A percentile compares a stretch with the other conserved stretches of the same genome.
phyloP scores from a whole-genome alignment of 2,888 invertebrate genomes.

The Ectemnius lituratus region DNA sequence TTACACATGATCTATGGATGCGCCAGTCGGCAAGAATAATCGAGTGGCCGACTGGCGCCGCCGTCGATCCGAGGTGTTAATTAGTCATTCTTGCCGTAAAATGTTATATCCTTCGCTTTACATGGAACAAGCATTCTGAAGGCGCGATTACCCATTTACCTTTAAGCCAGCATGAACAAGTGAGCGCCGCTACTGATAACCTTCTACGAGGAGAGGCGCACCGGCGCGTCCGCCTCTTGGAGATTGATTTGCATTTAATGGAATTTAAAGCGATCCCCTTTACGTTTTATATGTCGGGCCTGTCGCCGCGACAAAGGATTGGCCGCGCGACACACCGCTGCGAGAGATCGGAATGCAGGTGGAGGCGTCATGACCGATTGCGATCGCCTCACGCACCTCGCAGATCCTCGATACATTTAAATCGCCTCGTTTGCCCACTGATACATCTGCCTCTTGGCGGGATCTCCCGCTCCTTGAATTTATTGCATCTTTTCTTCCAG shows the following conservation, averaged over 20 bases:
- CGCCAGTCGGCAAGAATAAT: not conserved
- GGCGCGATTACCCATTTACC: not conserved
- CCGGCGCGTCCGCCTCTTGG: not conserved
- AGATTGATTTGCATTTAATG: slow-evolving; percentile 23
- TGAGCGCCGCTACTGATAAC: slow-evolving; percentile 3
- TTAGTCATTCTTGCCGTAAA: slow-evolving; percentile 3
- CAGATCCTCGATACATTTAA: slow-evolving; percentile 67
- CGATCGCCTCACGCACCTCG: slow-evolving; percentile 60
- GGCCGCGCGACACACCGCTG: slow-evolving; percentile 38
- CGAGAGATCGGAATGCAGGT: slow-evolving; percentile 50
- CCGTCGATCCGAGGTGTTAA: slow-evolving; percentile 4
- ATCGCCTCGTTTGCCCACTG: slow-evolving; percentile 60
- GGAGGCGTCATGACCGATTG: slow-evolving; percentile 61
- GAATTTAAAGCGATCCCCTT: slow-evolving; percentile 30
- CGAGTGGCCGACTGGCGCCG: not conserved
- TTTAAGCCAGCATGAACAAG: not conserved
- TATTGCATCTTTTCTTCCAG: too few species aligned
- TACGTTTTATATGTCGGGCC: slow-evolving; percentile 32
- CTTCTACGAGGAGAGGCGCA: not conserved
- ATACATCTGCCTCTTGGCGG: slow-evolving; percentile 17
- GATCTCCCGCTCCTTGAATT: not conserved
- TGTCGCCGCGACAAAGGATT: slow-evolving; percentile 46
- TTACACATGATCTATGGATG: slow-evolving; percentile 9
- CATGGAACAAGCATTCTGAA: slow-evolving; percentile 1
- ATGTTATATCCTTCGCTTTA: slow-evolving; percentile 7